Conservation (phyloP, 2,113 vertebrate genomes). For the Procavia capensis region DNA sequence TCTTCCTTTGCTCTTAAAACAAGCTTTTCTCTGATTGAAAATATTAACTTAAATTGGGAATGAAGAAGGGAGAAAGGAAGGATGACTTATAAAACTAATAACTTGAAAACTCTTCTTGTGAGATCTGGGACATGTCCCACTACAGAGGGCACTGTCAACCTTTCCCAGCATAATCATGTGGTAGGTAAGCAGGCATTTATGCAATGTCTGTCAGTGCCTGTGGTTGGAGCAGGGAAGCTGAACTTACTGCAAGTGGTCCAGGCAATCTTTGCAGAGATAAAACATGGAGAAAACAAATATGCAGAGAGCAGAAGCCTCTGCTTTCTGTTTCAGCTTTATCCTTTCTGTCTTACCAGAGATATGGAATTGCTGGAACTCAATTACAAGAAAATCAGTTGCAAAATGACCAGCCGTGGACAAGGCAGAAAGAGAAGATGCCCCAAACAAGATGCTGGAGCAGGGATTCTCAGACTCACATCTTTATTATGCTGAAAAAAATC, state of each 20-base stretch:
- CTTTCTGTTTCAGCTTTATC: neutral
- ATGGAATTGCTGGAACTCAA: neutral
- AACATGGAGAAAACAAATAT: neutral
- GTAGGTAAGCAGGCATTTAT: neutral
- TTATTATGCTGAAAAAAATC: neutral
- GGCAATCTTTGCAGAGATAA: neutral
- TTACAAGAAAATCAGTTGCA: neutral
- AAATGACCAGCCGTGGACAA: neutral
- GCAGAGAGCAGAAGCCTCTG: neutral
- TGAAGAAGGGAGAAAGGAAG: neutral
- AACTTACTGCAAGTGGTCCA: neutral
- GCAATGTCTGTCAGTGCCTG: rapidly evolving
- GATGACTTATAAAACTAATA: neutral
- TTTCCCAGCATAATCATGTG: neutral
- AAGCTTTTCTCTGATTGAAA: neutral
- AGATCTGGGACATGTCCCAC: neutral
- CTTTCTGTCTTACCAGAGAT: neutral
- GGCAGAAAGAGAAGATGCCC: neutral
- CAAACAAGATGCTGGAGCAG: neutral
- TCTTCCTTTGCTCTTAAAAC: neutral
- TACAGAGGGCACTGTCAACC: neutral
- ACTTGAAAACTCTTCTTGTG: neutral
- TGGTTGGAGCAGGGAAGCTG: neutral
- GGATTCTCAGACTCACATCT: neutral
- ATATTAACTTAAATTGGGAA: neutral